Evolutionary conservation across 2,888 invertebrate species (phyloP), one percentile per base, ranked within the genome.

Genomic region (Andrena bicolor): DNA sequence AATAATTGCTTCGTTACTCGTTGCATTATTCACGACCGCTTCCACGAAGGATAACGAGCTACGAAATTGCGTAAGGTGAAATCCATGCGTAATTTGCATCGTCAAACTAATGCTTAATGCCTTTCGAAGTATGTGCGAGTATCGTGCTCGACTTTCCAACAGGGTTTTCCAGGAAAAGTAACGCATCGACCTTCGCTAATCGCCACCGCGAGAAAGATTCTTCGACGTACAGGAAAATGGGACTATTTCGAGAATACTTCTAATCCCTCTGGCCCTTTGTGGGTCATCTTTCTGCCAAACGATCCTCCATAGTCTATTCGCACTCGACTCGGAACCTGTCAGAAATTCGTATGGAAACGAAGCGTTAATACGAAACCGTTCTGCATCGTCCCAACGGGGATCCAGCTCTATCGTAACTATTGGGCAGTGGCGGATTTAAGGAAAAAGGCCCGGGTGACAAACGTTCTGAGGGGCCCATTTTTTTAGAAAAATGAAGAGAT

Each of bases 1-100:
- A 73, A 78, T 81, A 81, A 81, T 81, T 81, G 79, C 81, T 79
- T 64, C 58, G 79, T 65, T 73, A 53, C 53, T 70, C 64, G 79
- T 79, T 74, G 81, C 73, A 81, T 81, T 81, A 81, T 81, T 81
- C 79, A 79, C n/a, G 32, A 70, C 53, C n/a, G 58, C 13, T 64
- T 73, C 64, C 4, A 16, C 16, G 41, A 32, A 23, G 35, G 66
- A 64, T 76, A 70, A 76, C 70, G 41, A 61, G 61, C 30, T 30
- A 41, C 10, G 61, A 41, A 26, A 64, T 51, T 30, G 41, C 75
- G 74, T 58, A 56, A 61, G 6, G n/a, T 2, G 26, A n/a, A 30
- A 20, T 58, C 30, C 30, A 5, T 30, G 23, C 1, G 2, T 28
- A 30, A 76, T 63, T 69, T 16, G 7, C 75, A 32, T 66, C 23